Evolutionary conservation across 2,888 invertebrate species (phyloP), one percentile per base, ranked within the genome.

Genomic region (Cylloceria caligata): DNA sequence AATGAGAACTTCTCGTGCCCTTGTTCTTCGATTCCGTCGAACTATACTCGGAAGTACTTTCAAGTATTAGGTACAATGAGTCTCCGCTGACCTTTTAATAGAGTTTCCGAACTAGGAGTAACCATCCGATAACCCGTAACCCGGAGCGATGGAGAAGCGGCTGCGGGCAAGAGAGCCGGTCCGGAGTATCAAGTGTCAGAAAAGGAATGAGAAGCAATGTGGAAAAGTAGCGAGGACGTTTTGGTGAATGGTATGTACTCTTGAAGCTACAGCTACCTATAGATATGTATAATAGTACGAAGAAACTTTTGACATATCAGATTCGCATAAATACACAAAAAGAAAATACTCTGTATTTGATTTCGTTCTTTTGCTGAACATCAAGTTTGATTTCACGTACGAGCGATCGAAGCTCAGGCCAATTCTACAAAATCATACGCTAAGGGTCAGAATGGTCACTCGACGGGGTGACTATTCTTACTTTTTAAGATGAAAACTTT

Each of bases 21-120:
- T 71, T 45, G 55, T 57, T 71, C 69, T 42, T 42, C 42, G 42
- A 57, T 30, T 42, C 16, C 1, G 30, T 16, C 11, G 19, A 13
- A 24, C 21, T 9, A 1, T 21, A 45, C 67, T 36, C n/a, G 39
- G 55, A 75, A 76, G 71, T 67, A 76, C 80, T 76, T 68, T 21
- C 52, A 42, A 72, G 52, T 68, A 76, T 76, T 81, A 72, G 67
- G 60, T 60, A 76, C 49, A 81, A 76, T 62, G 76, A 81, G 72
- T 76, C 71, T 62, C 68, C 30, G 65, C 67, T 72, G 75, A 62
- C 75, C 80, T 83, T 80, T 75, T 83, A 83, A 83, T 83, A 71
- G 82, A 80, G 71, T 83, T 83, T 73, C 72, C 80, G 74, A 71
- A 83, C 45, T 75, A 72, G 52, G 60, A 57, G 27, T 65, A 60